These are phyloP conservation scores for Helicoverpa armigera DNA, from an alignment of 1,140 invertebrate genomes.

Conservation along the genomic window DNA sequence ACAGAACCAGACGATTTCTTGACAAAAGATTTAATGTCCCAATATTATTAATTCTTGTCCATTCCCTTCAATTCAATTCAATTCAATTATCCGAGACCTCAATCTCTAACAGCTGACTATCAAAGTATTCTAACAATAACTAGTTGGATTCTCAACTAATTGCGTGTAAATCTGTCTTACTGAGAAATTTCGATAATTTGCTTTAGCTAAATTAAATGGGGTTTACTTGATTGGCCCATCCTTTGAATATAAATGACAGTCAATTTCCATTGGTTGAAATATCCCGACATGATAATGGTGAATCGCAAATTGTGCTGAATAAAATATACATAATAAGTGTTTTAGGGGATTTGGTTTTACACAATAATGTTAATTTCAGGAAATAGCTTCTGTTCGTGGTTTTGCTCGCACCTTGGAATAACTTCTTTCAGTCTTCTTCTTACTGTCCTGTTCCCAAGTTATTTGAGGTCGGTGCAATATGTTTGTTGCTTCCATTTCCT, in stretches of 20 bases:
- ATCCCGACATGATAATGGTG: slow-evolving; percentile 11
- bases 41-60: not conserved
- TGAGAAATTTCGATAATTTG: slow-evolving; percentile 67
- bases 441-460: too few relatives aligned
- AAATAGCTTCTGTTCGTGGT: too few relatives aligned
- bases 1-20: not conserved
- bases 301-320: slow-evolving; percentile 35
- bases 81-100: slow-evolving; percentile 4
- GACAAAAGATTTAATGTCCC: not conserved
- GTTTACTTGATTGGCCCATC: slow-evolving; percentile 59
- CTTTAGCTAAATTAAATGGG: slow-evolving; percentile 67
- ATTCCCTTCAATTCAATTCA: not conserved
- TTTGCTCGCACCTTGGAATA: too few relatives aligned
- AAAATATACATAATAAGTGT: slow-evolving; percentile 10
- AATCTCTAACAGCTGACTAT: slow-evolving; percentile 32
- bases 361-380: not conserved
- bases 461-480: too few relatives aligned
- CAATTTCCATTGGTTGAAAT: slow-evolving; percentile 14
- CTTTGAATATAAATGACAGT: slow-evolving; percentile 66
- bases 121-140: slow-evolving; percentile 29
- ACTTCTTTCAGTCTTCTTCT: too few relatives aligned
- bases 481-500: too few relatives aligned
- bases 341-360: not conserved
- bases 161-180: slow-evolving; percentile 59
- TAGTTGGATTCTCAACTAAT: slow-evolving; percentile 50